These are phyloP conservation scores for Peromyscus melanophrys DNA, from an alignment of 2,797 vertebrate genomes.

Conservation along the genomic window DNA sequence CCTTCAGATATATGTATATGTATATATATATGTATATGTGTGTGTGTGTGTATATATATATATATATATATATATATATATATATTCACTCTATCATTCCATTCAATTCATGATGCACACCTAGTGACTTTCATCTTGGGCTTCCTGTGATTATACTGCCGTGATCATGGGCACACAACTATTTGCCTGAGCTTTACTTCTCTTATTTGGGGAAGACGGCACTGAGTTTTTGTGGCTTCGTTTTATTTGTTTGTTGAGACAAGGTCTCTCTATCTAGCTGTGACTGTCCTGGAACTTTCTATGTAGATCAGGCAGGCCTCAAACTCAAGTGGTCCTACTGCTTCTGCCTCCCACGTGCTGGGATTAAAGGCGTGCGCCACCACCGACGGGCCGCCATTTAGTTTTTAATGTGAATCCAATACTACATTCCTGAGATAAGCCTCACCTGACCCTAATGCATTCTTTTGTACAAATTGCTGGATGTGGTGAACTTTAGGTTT, in stretches of 20 bases:
- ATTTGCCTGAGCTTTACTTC: not conserved
- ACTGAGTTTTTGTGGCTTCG: not conserved
- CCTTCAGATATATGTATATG: not conserved
- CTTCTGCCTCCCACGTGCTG: not conserved
- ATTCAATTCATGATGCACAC: not conserved
- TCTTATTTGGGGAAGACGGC: not conserved
- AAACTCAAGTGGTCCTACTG: not conserved
- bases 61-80: not conserved
- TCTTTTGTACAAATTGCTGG: not conserved
- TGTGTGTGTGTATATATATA: no score
- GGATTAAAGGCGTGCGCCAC: not conserved
- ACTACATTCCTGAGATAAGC: slow-evolving; percentile 31
- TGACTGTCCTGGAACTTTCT: not conserved
- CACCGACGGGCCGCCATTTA: no score
- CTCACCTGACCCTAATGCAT: slow-evolving; percentile 8
- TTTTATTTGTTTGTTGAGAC: not conserved
- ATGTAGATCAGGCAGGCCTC: not conserved
- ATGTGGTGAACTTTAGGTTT: not conserved
- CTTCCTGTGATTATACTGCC: no score
- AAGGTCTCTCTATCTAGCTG: not conserved
- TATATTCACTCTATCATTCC: not conserved
- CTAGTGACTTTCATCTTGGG: not conserved
- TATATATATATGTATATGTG: no score
- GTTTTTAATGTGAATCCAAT: not conserved
- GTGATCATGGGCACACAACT: not conserved